These are phyloP conservation scores for Volucella inanis DNA, from an alignment of 2,888 invertebrate genomes.

Conservation along the genomic window DNA sequence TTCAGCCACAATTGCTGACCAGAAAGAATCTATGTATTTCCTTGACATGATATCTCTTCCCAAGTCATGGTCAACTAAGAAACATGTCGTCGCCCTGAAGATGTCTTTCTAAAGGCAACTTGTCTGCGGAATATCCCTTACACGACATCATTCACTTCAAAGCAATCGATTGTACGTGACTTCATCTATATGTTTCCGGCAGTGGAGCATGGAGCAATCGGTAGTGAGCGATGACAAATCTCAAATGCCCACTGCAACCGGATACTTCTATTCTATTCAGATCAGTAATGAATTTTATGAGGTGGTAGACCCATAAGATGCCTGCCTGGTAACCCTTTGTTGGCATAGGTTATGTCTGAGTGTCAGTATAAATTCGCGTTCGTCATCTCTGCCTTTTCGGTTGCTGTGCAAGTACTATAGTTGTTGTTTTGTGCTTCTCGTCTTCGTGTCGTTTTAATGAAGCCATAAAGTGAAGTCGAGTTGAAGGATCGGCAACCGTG, in stretches of 20 bases:
- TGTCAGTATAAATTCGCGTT: conserved; percentile 52
- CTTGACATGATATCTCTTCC: conserved; percentile 50
- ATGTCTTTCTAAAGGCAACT: conserved; percentile 58
- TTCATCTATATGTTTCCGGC: conserved; percentile 62
- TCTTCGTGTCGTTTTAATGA: conserved; percentile 71
- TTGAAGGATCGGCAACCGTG: conserved; percentile 35
- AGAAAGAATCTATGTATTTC: not conserved
- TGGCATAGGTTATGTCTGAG: conserved; percentile 69
- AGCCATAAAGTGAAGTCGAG: conserved; percentile 63
- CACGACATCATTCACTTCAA: conserved; percentile 53
- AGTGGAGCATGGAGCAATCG: conserved; percentile 53
- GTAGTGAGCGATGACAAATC: conserved; percentile 63
- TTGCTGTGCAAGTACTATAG: not conserved
- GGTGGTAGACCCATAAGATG: conserved; percentile 63
- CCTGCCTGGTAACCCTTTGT: conserved; percentile 62
- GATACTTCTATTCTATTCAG: conserved; percentile 74
- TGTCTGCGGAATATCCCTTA: conserved; percentile 56
- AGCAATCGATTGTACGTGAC: conserved; percentile 68
- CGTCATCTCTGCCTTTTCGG: conserved; percentile 27
- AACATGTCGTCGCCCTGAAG: conserved; percentile 67
- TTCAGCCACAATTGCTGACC: conserved; percentile 6
- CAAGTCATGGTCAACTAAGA: conserved; percentile 62
- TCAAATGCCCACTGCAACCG: conserved; percentile 72
- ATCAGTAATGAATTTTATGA: conserved; percentile 60
- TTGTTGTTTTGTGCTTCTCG: conserved; percentile 38